Evolutionary conservation across 2,888 invertebrate species (phyloP), one percentile per base, ranked within the genome.

Genomic region (Xestia rhomboidea): DNA sequence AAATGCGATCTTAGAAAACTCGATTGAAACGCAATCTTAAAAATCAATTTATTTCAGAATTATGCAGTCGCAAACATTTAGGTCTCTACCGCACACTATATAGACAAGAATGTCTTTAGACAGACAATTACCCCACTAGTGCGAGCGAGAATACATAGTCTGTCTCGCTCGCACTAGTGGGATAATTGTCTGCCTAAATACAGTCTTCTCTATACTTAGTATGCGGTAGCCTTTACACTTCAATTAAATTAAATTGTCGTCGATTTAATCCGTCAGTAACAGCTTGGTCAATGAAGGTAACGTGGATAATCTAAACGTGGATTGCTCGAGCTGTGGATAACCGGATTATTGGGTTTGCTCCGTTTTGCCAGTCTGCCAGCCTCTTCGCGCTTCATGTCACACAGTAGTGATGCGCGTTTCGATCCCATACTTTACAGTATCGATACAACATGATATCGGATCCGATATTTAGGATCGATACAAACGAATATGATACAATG

Each of bases 231-330:
- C n/a, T n/a, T n/a, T 63, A 62, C 60, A 62, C 62, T 62, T 8
- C 46, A 63, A 34, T 57, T 15, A 57, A 79, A 76, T 72, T 57
- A 79, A 83, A 72, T 64, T 54, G 75, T 66, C 54, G 67, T n/a
- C 54, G 54, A 79, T 64, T 57, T 57, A 69, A 83, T 72, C 71
- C 41, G 21, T 49, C 34, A 71, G 60, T 64, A 79, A 79, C 73
- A 84, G 67, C 68, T 70, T 66, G 67, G 76, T 82, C 67, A 84
- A 82, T 85, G 68, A 74, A 75, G 66, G 68, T 82, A 64, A 67
- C 66, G 51, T 62, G 54, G 63, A 70, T 73, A 75, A 77, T 68
- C 69, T 76, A 72, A 79, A 76, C 46, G 24, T 73, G 68, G 74
- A 68, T 73, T 76, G 54, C 73, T 63, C 67, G 7, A n/a, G 34